Evolutionary conservation across 64 coral and sea anemone species (phyloP).

Genomic region (Catalaphyllia jardinei): DNA sequence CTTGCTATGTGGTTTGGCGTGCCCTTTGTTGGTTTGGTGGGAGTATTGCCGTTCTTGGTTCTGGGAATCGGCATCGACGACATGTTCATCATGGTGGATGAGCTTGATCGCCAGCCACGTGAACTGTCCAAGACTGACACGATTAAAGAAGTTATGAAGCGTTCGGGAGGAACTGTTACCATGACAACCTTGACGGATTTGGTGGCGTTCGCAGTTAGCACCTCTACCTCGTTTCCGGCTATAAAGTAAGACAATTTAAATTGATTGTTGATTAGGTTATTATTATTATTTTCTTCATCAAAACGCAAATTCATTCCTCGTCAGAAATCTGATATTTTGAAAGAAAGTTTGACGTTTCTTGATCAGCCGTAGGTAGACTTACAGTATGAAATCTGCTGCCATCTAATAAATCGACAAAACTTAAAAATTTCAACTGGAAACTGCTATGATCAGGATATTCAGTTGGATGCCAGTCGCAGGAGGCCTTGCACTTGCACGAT

Average conservation of each 20-base stretch:
- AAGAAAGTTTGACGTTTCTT: too few species aligned
- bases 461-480: too few species aligned
- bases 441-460: too few species aligned
- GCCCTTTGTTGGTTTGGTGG: constrained; percentile 36
- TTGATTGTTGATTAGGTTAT: not conserved
- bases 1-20: not conserved
- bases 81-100: constrained; percentile 48
- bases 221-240: constrained; percentile 20
- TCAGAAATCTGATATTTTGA: not conserved
- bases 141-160: constrained; percentile 18
- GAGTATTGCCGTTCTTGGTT: constrained; percentile 39
- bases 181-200: constrained; percentile 53
- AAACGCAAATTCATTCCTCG: not conserved
- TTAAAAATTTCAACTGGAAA: too few species aligned
- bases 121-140: not conserved
- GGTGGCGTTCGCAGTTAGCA: constrained; percentile 44
- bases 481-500: too few species aligned
- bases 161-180: constrained; percentile 35
- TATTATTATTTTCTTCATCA: not conserved
- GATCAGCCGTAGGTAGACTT: too few species aligned
- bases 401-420: too few species aligned
- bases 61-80: constrained; percentile 54
- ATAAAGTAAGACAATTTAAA: constrained; percentile 22
- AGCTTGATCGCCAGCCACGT: constrained; percentile 27
- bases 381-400: too few species aligned